Base-by-base conservation (phyloP, 2,888 invertebrate genomes). In the Dinocampus coccinellae region DNA sequence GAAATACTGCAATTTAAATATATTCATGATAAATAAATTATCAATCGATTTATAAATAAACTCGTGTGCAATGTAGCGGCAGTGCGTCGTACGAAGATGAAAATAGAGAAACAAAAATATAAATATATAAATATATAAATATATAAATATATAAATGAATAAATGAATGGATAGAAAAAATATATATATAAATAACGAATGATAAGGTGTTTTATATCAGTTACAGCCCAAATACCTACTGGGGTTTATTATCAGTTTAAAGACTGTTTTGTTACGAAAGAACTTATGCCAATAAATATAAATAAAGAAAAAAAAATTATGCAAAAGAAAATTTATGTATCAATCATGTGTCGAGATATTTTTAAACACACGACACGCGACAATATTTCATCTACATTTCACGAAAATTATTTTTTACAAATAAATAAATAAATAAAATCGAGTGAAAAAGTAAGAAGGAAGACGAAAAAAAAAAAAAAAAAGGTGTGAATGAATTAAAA, bases 21-120 rank as follows among this genome's bases (percentile, higher is more conserved):
- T 47, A 16, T 47, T 39, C 24, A 66, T 75, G 78, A 79, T 80
- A 80, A 81, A 80, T 81, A 82, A 82, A 82, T 81, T 80, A 81
- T 80, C 77, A 26, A 77, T 79, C 78, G 76, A 75, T 75, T 80
- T 79, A 79, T 81, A 81, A 26, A 65, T 53, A 65, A 33, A 53
- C 16, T 36, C 13, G 39, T n/a, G 16, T 47, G 16, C 47, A 47
- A 47, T 47, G 1, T 16, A 7, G 16, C 9, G 16, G 16, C 20
- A 9, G 16, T 47, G 20, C 16, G 58, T 57, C 57, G 57, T 33
- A 9, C 58, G 55, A 24, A 1, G 20, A 47, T 47, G 16, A 20
- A 47, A 20, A 47, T 16, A 20, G 24, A 16, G 29, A 60, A 26
- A 22, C 16, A n/a, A 55, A 63, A n/a, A n/a, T n/a, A n/a, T n/a